Evolutionary conservation across 1,140 invertebrate species (phyloP), one percentile per base, ranked within the genome.

Genomic region (Paramacrobiotus metropolitanus): DNA sequence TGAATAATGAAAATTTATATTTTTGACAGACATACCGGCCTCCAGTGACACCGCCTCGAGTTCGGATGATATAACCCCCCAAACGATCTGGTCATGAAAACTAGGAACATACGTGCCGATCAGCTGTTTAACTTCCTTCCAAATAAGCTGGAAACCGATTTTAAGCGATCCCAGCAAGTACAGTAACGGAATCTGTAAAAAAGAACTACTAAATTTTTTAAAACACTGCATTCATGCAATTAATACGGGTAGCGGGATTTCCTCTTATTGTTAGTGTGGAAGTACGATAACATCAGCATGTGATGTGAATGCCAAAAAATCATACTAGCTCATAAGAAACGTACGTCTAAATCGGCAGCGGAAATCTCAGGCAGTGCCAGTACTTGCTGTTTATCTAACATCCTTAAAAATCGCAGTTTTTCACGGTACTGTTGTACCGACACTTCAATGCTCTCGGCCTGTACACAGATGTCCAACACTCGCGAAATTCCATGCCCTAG

Each of bases 101-200:
- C 15, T 24, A 15, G 48, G 48, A 20, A 15, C 15, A 24, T 20
- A 40, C 34, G 34, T 77, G 1, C 80, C 74, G 60, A 93, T 81
- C 21, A 87, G 76, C 67, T 83, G 78, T 3, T 77, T 73, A 0
- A 84, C 74, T n/a, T 87, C 85, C 55, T 84, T 81, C 89, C 89
- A 94, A 0, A 95, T 67, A 24, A 88, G 73, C 66, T 84, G 83
- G 65, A 93, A 92, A 70, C 93, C 93, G 1, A 85, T 74, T 70
- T 84, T 88, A 1, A 93, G 72, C 63, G 81, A 78, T 3, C 88
- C 86, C 3, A 92, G 75, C 62, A 91, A 75, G 69, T 85, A 89
- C 60, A 81, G 76, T 1, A 93, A 67, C 0, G 82, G 78, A 59
- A 79, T 71, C 67, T 80, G 68, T 9, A 68, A 68, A 79, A 77